Evolutionary conservation across 2,113 vertebrate genomes (phyloP).

Genomic region (Macquaria australasica): DNA sequence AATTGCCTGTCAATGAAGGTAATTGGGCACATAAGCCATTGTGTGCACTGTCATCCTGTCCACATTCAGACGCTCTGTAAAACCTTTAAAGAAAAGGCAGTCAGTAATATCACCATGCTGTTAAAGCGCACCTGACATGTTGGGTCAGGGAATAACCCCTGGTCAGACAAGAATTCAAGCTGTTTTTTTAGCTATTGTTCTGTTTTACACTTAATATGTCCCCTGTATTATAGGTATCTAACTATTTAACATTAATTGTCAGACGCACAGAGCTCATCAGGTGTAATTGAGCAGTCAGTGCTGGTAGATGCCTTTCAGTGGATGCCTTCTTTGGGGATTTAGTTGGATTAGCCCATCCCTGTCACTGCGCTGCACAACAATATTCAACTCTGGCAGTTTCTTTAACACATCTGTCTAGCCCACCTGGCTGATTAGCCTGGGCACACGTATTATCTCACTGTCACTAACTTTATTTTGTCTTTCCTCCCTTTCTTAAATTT

Average conservation of each 20-base stretch:
- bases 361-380: background rate
- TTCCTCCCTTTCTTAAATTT: background rate
- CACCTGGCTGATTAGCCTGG: slow-evolving; percentile 21
- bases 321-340: slow-evolving; percentile 33
- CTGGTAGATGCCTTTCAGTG: slow-evolving; percentile 26
- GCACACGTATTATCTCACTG: background rate
- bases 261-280: slow-evolving; percentile 33
- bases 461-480: background rate
- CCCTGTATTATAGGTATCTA: background rate
- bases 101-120: slow-evolving; percentile 1
- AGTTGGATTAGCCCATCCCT: slow-evolving; percentile 44
- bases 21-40: slow-evolving; percentile 73
- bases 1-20: slow-evolving; percentile 80
- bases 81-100: slow-evolving; percentile 25
- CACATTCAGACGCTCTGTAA: slow-evolving; percentile 31
- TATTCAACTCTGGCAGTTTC: slow-evolving; percentile 34
- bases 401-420: slow-evolving; percentile 12
- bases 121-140: slow-evolving; percentile 19
- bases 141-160: slow-evolving; percentile 29
- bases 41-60: slow-evolving; percentile 66
- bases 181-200: slow-evolving; percentile 2
- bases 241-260: slow-evolving; percentile 27
- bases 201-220: background rate
- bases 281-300: slow-evolving; percentile 19
- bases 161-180: slow-evolving; percentile 2